A percentile compares a stretch with the other conserved stretches of the same genome.
These are phyloP conservation scores for Tetropium fuscum DNA, from an alignment of 2,888 invertebrate species.

Conservation along the genomic window DNA sequence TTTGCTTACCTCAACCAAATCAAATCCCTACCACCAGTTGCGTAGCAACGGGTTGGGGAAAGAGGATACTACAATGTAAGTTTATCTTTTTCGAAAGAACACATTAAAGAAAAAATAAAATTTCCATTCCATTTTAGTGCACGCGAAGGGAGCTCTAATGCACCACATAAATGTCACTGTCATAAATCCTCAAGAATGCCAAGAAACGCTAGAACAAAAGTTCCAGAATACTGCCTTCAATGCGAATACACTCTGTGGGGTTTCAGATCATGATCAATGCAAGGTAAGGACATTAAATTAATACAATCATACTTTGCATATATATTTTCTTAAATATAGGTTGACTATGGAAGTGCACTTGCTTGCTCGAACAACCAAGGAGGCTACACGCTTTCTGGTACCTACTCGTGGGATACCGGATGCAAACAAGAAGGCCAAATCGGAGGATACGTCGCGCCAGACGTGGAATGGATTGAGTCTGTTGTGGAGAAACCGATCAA, in stretches of 20 bases:
- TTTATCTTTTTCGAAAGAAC: too few relatives aligned
- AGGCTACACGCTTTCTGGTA: slow-evolving; percentile 77
- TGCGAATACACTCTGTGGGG: slow-evolving; percentile 79
- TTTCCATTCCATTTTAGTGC: slow-evolving; percentile 69
- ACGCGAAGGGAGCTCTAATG: slow-evolving; percentile 80
- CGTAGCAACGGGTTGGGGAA: slow-evolving; percentile 87
- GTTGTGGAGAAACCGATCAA: slow-evolving; percentile 61
- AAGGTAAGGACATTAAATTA: slow-evolving; percentile 67
- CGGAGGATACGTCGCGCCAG: slow-evolving; percentile 65
- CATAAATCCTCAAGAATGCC: slow-evolving; percentile 73
- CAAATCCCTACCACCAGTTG: slow-evolving; percentile 75
- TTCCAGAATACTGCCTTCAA: slow-evolving; percentile 71
- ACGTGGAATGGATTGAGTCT: slow-evolving; percentile 65
- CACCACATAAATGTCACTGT: slow-evolving; percentile 78
- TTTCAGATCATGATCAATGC: slow-evolving; percentile 79
- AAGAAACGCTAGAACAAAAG: slow-evolving; percentile 69
- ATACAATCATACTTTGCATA: not conserved
- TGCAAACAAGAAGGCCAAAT: slow-evolving; percentile 66
- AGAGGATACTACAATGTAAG: slow-evolving; percentile 81
- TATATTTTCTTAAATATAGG: slow-evolving; percentile 50
- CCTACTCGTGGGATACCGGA: slow-evolving; percentile 83
- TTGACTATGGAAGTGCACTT: slow-evolving; percentile 84
- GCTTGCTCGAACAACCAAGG: slow-evolving; percentile 81
- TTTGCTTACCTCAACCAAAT: slow-evolving; percentile 74
- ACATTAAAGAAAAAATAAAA: not conserved